Conservation (phyloP, 2,888 invertebrate genomes). For the Trissolcus japonicus region DNA sequence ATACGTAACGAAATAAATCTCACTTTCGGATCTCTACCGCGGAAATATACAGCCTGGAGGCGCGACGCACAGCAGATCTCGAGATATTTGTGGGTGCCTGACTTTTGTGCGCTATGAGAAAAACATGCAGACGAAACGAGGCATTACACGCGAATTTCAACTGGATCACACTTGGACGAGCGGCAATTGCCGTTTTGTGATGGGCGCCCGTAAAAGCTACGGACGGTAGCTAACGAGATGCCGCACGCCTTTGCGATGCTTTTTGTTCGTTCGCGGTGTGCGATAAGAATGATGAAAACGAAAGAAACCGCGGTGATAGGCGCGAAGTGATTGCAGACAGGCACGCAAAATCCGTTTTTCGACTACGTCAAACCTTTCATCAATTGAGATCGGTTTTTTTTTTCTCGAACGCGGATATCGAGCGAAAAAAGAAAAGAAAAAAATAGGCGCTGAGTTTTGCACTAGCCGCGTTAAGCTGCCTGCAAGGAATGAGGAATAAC, state of each 20-base stretch:
- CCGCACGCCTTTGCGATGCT: slow-evolving; percentile 54
- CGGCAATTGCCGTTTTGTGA: slow-evolving; percentile 67
- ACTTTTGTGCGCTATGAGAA: slow-evolving; percentile 29
- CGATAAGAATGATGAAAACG: no score
- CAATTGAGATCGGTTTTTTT: no score
- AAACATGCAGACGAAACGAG: slow-evolving; percentile 49
- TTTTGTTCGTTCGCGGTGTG: no score
- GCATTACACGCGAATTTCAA: slow-evolving; percentile 56
- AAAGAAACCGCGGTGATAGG: no score
- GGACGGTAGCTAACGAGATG: slow-evolving; percentile 65
- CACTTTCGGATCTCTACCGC: slow-evolving; percentile 63
- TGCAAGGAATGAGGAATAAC: slow-evolving; percentile 55
- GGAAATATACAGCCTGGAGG: slow-evolving; percentile 56
- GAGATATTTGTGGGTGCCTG: slow-evolving; percentile 47
- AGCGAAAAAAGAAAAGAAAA: not conserved
- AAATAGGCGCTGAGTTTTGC: slow-evolving; percentile 64
- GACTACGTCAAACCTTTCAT: no score
- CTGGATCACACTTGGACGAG: slow-evolving; percentile 57
- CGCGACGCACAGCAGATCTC: slow-evolving; percentile 44
- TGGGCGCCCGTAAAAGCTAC: slow-evolving; percentile 71
- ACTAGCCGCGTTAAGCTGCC: slow-evolving; percentile 35
- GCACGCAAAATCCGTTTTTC: no score
- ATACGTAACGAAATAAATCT: slow-evolving; percentile 64
- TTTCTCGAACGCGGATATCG: no score
- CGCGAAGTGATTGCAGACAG: no score